Evolutionary conservation across 1,140 invertebrate genomes (phyloP).

Genomic region (Harpegnathos saltator): DNA sequence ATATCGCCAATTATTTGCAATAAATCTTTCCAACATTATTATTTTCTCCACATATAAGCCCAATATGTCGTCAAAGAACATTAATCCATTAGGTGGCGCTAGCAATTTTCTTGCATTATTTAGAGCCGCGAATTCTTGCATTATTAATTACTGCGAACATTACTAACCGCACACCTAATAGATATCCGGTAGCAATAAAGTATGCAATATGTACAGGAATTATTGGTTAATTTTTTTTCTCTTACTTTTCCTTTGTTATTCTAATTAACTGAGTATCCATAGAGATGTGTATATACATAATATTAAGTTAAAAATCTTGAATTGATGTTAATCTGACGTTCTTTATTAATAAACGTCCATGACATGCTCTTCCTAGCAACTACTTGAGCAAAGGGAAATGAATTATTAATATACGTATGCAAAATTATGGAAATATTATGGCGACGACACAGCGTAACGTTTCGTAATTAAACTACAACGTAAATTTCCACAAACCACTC

Average conservation of each 20-base stretch:
- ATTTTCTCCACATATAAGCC: no score
- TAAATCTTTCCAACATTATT: no score
- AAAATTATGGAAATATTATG: constrained; percentile 85
- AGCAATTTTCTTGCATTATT: no score
- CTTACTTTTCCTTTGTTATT: constrained; percentile 2
- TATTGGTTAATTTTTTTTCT: not conserved
- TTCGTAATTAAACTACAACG: constrained; percentile 76
- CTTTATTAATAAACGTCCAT: constrained; percentile 61
- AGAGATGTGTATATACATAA: not conserved
- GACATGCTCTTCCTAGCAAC: constrained; percentile 18
- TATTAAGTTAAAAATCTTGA: constrained; percentile 27
- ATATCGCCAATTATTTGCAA: no score
- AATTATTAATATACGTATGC: constrained; percentile 85
- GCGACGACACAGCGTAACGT: constrained; percentile 76
- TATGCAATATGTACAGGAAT: no score
- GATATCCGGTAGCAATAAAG: no score
- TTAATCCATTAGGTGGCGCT: no score
- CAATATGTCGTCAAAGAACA: no score
- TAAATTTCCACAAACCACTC: constrained; percentile 67
- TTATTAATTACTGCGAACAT: no score
- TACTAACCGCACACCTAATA: no score
- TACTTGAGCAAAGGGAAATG: constrained; percentile 64
- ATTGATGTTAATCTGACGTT: constrained; percentile 58
- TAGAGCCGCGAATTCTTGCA: no score
- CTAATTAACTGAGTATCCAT: not conserved